A percentile compares a stretch with the other conserved stretches of the same genome.
Conservation (phyloP, 2,113 vertebrate genomes). For the Scatophagus argus region DNA sequence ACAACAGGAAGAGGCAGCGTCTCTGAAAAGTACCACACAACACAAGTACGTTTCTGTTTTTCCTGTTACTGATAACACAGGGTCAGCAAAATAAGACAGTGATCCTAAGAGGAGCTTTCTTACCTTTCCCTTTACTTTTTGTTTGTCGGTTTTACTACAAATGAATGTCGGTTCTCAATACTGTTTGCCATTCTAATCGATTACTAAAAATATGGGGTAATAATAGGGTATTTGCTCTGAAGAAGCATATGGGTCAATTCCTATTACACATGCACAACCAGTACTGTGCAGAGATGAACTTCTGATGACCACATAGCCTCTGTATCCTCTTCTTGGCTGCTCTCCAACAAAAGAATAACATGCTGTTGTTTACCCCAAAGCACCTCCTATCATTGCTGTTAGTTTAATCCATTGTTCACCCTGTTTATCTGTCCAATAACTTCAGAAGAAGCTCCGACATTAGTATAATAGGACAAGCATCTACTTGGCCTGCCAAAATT, state of each 20-base stretch:
- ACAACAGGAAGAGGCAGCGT: not conserved
- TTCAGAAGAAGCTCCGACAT: not conserved
- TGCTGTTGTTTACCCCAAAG: constrained; percentile 8
- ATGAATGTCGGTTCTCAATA: too few species aligned
- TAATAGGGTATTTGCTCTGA: too few species aligned
- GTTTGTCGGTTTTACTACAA: not conserved
- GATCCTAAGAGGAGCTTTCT: not conserved
- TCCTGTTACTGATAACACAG: not conserved
- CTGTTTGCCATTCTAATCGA: too few species aligned
- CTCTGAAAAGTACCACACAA: not conserved
- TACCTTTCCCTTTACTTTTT: not conserved
- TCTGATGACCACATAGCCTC: not conserved
- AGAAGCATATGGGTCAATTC: too few species aligned
- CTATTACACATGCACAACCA: not conserved
- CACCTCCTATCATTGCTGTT: not conserved
- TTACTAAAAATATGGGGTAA: too few species aligned
- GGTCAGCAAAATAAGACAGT: not conserved
- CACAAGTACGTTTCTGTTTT: not conserved
- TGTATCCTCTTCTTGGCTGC: not conserved
- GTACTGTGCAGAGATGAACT: constrained; percentile 2
- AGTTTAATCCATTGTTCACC: not conserved
- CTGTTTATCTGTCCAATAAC: constrained; percentile 16
- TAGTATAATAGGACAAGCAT: not conserved
- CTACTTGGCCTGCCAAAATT: not conserved
- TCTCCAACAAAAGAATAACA: not conserved